phyloP scores from a whole-genome alignment of 2,888 invertebrate genomes.

The Drosophila rubida region DNA sequence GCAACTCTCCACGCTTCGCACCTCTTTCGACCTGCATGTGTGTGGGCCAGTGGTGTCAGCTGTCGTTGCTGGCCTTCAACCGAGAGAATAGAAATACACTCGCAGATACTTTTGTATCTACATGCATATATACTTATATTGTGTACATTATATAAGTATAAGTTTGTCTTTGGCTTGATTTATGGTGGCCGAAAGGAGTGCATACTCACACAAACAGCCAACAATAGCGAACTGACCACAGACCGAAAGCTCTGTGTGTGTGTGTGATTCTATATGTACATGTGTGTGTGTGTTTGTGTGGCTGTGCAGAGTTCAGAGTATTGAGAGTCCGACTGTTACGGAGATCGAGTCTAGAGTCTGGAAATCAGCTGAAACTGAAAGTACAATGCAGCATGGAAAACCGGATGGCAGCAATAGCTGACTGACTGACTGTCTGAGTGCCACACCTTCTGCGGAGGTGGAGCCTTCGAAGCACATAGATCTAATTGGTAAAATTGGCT shows the following conservation, averaged over 20 bases:
- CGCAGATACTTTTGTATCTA: constrained; percentile 18
- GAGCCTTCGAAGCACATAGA: constrained; percentile 58
- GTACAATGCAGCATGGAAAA: constrained; percentile 40
- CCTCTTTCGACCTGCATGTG: constrained; percentile 19
- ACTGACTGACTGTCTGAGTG: constrained; percentile 12
- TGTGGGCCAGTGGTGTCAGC: constrained; percentile 51
- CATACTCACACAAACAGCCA: constrained; percentile 12
- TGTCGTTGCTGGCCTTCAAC: constrained; percentile 62
- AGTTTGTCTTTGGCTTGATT: constrained; percentile 29
- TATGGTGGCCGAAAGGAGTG: constrained; percentile 44
- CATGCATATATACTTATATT: background rate
- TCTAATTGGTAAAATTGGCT: constrained; percentile 59
- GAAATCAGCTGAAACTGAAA: constrained; percentile 67
- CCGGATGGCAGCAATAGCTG: constrained; percentile 28
- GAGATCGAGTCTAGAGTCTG: constrained; percentile 22
- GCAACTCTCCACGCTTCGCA: constrained; percentile 25
- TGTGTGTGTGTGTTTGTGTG: constrained; percentile 1
- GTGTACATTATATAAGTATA: background rate
- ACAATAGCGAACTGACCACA: constrained; percentile 27
- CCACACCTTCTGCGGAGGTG: constrained; percentile 72
- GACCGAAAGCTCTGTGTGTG: background rate
- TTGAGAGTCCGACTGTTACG: constrained; percentile 39
- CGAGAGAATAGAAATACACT: constrained; percentile 53
- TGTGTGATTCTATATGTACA: too few relatives aligned
- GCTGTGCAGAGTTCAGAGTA: constrained; percentile 36